These are phyloP conservation scores for Drosophila limbata DNA, from an alignment of 2,888 invertebrate genomes.

Conservation along the genomic window DNA sequence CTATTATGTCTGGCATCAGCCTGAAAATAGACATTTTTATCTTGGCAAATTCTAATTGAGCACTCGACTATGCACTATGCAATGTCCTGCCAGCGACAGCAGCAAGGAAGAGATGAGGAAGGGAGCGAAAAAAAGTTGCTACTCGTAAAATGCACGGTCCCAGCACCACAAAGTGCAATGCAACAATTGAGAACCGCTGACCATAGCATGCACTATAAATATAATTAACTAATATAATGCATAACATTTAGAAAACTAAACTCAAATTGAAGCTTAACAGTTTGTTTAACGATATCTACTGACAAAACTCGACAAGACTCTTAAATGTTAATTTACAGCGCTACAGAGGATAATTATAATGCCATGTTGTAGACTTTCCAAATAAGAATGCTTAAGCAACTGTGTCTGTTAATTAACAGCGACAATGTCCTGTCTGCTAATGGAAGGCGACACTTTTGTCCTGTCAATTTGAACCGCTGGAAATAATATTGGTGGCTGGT, in stretches of 20 bases:
- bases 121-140: background rate
- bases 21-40: constrained; percentile 10
- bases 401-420: background rate
- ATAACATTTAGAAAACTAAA: too few relatives aligned
- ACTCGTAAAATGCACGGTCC: constrained; percentile 1
- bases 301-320: background rate
- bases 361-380: background rate
- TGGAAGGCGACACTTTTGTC: too few relatives aligned
- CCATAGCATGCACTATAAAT: constrained; percentile 7
- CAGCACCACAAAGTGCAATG: background rate
- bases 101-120: background rate
- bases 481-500: too few relatives aligned
- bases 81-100: constrained; percentile 7
- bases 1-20: constrained; percentile 7
- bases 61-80: constrained; percentile 10
- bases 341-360: background rate
- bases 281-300: background rate
- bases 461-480: background rate
- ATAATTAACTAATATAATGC: background rate
- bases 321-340: background rate
- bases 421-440: too few relatives aligned
- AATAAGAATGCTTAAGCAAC: background rate
- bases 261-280: background rate
- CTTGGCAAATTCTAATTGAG: constrained; percentile 21
- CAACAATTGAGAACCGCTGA: background rate